Conservation (phyloP, 2,797 vertebrate genomes). For the Dromococcyx pavoninus region DNA sequence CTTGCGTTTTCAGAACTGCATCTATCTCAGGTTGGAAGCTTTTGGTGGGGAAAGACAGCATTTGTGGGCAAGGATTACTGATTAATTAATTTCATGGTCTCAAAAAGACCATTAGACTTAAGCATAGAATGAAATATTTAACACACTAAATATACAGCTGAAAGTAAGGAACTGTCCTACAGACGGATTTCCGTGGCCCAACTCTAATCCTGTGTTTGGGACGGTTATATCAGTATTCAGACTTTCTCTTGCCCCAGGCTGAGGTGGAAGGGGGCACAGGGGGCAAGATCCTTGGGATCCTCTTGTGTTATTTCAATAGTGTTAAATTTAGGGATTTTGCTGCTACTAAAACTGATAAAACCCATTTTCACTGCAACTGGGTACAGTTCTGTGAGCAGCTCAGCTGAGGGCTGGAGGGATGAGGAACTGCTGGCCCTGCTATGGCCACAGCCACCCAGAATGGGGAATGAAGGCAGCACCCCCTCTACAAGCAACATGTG, state of each 20-base stretch:
- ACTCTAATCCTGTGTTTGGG: neutral
- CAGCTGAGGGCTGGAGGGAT: neutral
- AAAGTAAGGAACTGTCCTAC: neutral
- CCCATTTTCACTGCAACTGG: neutral
- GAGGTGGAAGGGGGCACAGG: neutral
- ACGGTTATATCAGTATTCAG: neutral
- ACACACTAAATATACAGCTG: neutral
- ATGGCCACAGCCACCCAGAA: neutral
- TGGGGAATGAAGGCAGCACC: fast-evolving
- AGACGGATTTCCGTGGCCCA: neutral
- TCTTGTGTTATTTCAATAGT: neutral
- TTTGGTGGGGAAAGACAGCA: neutral
- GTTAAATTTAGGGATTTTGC: neutral
- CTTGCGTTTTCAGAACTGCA: neutral
- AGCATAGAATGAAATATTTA: neutral
- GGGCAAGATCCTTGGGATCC: neutral
- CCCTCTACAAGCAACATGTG: fast-evolving
- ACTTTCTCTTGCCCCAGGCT: neutral
- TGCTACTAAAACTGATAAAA: neutral
- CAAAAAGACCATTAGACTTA: neutral
- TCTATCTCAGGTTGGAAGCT: neutral
- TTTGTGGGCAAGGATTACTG: neutral
- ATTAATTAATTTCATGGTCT: neutral
- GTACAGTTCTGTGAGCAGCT: neutral
- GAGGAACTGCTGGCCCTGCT: neutral